Percentiles rank a stretch among this genome's conserved stretches.
phyloP scores from a whole-genome alignment of 2,113 vertebrate genomes.

The Centropristis striata region DNA sequence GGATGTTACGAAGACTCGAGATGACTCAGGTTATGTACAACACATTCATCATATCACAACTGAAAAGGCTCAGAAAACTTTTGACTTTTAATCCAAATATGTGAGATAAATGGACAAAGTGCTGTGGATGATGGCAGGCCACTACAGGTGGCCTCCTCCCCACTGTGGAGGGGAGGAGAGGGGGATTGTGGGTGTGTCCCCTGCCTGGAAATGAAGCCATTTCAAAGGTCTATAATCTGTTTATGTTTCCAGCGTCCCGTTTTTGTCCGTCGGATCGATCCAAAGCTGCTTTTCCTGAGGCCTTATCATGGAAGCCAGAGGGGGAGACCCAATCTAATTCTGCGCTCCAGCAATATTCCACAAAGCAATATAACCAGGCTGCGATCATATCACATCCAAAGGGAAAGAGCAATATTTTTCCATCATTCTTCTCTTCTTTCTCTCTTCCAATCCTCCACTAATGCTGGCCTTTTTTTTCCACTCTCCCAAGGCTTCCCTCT shows the following conservation, averaged over 20 bases:
- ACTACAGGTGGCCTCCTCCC: background rate
- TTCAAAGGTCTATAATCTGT: slow-evolving; percentile 79
- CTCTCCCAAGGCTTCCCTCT: slow-evolving; percentile 48
- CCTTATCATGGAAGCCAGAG: slow-evolving; percentile 70
- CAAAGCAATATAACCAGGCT: slow-evolving; percentile 79
- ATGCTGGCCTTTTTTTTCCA: slow-evolving; percentile 19
- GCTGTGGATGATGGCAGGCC: background rate
- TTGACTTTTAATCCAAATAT: background rate
- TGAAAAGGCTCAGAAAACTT: background rate
- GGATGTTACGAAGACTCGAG: background rate
- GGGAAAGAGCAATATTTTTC: slow-evolving; percentile 80
- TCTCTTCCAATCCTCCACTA: slow-evolving; percentile 62
- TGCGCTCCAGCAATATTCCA: slow-evolving; percentile 79
- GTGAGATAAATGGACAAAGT: background rate
- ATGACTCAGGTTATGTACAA: background rate
- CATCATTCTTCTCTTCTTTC: slow-evolving; percentile 72
- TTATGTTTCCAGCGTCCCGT: slow-evolving; percentile 72
- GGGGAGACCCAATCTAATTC: slow-evolving; percentile 81
- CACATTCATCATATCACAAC: background rate
- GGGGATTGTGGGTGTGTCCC: slow-evolving; percentile 22
- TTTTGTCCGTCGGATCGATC: slow-evolving; percentile 78
- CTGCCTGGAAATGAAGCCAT: slow-evolving; percentile 78
- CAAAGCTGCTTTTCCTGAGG: slow-evolving; percentile 77
- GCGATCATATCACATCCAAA: slow-evolving; percentile 79
- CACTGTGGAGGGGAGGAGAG: background rate